These are phyloP conservation scores for Sarcophaga rosellei DNA, from an alignment of 2,888 invertebrate genomes.

Conservation along the genomic window DNA sequence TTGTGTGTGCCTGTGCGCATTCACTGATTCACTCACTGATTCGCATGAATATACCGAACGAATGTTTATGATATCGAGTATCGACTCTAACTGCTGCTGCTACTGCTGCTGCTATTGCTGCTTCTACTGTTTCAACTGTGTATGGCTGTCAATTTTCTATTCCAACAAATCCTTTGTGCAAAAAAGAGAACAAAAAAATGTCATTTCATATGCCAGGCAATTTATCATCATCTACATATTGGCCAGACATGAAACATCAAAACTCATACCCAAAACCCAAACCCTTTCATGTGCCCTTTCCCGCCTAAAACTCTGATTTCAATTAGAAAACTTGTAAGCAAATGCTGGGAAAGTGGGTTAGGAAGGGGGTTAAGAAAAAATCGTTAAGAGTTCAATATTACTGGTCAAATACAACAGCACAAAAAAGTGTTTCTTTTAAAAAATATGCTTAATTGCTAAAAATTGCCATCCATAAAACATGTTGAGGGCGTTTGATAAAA, in stretches of 20 bases:
- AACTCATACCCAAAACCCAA: neutral
- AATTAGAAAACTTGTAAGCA: neutral
- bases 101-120: no score
- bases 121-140: neutral
- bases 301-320: neutral
- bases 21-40: neutral
- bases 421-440: constrained; percentile 19
- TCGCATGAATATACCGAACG: constrained; percentile 25
- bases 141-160: constrained; percentile 64
- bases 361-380: no score
- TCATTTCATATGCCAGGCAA: constrained; percentile 56
- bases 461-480: constrained; percentile 61
- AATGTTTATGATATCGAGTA: constrained; percentile 56
- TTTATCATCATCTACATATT: constrained; percentile 67
- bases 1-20: neutral
- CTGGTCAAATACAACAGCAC: neutral
- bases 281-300: neutral
- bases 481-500: neutral
- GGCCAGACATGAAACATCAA: constrained; percentile 40
- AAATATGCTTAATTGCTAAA: constrained; percentile 56
- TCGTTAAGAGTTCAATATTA: no score
- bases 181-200: constrained; percentile 39
- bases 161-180: constrained; percentile 60
- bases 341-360: no score
- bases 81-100: neutral